Evolutionary conservation across 2,888 invertebrate genomes (phyloP).

Genomic region (Aricia artaxerxes): DNA sequence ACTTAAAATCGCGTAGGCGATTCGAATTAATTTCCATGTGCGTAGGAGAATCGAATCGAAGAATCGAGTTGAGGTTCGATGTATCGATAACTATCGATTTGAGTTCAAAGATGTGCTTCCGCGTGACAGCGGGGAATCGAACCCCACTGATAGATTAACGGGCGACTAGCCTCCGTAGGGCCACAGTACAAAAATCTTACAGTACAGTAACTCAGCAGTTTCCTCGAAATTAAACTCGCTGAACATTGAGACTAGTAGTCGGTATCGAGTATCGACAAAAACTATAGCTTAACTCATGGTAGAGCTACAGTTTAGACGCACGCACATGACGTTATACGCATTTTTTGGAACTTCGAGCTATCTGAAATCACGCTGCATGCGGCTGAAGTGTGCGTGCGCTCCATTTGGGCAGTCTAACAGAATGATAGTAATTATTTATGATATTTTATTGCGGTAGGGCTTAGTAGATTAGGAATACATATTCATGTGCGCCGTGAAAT

Average conservation of each 20-base stretch:
- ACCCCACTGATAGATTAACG: slow-evolving; percentile 47
- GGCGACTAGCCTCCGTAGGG: background rate
- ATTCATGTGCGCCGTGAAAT: slow-evolving; percentile 26
- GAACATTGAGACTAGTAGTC: too few species aligned
- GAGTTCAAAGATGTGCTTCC: slow-evolving; percentile 72
- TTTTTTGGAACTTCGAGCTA: too few species aligned
- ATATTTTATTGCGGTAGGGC: background rate
- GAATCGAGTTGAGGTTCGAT: slow-evolving; percentile 58
- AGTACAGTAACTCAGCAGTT: background rate
- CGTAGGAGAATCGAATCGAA: slow-evolving; percentile 63
- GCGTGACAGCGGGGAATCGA: slow-evolving; percentile 55
- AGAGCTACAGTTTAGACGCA: too few species aligned
- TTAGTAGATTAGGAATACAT: slow-evolving; percentile 23
- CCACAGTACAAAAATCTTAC: background rate
- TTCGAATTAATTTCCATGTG: slow-evolving; percentile 43
- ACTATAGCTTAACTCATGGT: too few species aligned
- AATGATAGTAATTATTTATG: too few species aligned
- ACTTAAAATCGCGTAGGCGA: slow-evolving; percentile 22
- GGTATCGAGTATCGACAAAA: too few species aligned
- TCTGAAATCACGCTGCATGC: too few species aligned
- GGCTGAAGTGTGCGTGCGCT: background rate
- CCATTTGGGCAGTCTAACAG: background rate
- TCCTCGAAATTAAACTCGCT: too few species aligned
- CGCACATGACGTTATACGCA: too few species aligned
- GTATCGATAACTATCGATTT: slow-evolving; percentile 69